These are phyloP conservation scores for Caradrina kadenii DNA, from an alignment of 2,888 invertebrate species.

Conservation along the genomic window DNA sequence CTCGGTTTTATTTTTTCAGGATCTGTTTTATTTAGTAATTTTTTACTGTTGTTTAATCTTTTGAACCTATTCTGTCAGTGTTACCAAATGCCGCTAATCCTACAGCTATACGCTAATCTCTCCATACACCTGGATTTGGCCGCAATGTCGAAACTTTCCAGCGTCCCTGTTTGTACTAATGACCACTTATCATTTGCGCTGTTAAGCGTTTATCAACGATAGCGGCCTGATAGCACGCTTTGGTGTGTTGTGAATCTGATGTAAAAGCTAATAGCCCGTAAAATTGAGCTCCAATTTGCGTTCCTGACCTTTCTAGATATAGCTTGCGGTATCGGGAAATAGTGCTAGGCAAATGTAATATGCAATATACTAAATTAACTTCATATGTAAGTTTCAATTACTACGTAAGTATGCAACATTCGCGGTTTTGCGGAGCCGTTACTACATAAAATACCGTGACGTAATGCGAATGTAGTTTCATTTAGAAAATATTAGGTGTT, in stretches of 20 bases:
- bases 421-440: neutral
- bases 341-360: neutral
- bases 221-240: conserved; percentile 52
- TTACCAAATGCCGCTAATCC: conserved; percentile 29
- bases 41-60: neutral
- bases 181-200: conserved; percentile 59
- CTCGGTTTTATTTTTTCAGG: neutral
- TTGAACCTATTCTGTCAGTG: neutral
- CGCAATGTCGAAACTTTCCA: conserved; percentile 58
- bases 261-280: conserved; percentile 62
- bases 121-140: conserved; percentile 46
- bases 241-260: conserved; percentile 57
- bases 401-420: neutral
- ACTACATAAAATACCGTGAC: neutral
- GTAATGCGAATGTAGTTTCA: neutral
- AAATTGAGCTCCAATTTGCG: conserved; percentile 38
- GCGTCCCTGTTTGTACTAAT: conserved; percentile 48
- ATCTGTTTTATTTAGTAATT: neutral
- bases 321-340: neutral
- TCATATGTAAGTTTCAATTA: neutral
- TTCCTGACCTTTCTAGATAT: conserved; percentile 2
- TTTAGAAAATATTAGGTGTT: neutral
- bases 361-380: neutral
- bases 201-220: conserved; percentile 60
- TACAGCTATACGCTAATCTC: conserved; percentile 48